Evolutionary conservation across 2,113 vertebrate species (phyloP), one percentile per base, ranked within the genome.

Genomic region (Procavia capensis): DNA sequence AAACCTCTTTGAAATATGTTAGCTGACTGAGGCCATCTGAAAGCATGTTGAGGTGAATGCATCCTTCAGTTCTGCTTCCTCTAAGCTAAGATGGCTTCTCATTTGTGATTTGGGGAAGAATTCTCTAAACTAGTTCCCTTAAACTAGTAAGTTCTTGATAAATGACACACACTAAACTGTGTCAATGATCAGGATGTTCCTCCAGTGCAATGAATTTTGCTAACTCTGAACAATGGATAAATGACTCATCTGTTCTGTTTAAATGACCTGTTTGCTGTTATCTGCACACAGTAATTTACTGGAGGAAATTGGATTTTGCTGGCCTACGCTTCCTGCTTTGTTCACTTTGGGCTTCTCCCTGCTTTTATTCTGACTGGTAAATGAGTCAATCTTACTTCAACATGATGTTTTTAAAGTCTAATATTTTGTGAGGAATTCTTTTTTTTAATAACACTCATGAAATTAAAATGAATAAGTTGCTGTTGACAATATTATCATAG

Each of bases 261-360:
- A 96, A 97, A 91, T 79, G 75, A 94, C 90, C 87, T 95, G 87
- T 97, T 97, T 97, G 78, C 88, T 95, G 85, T 94, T 97, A 95
- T 97, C 95, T 97, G 74, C 74, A 79, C 95, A 95, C 9, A 96
- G 93, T 92, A 95, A 96, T 96, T 97, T 94, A 85, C 95, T 75
- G 85, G 47, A 95, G 88, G 94, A 97, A 97, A 97, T 96, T 97
- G 96, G 88, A 94, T 97, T 96, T 96, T 85, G 50, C 88, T 79
- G 85, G 91, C 50, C 68, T 90, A 27, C 92, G 88, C 78, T 96
- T 96, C 78, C 93, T 95, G 94, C 82, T 95, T 95, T 97, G 88
- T 94, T 95, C 95, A 96, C 31, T 57, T 92, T 68, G 68, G 92
- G 45, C 36, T 92, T 59, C 36, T 76, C 84, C 70, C 34, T 41